Percentiles rank a stretch among this genome's conserved stretches.
phyloP scores from a whole-genome alignment of 2,113 vertebrate genomes.

The Cervus canadensis region DNA sequence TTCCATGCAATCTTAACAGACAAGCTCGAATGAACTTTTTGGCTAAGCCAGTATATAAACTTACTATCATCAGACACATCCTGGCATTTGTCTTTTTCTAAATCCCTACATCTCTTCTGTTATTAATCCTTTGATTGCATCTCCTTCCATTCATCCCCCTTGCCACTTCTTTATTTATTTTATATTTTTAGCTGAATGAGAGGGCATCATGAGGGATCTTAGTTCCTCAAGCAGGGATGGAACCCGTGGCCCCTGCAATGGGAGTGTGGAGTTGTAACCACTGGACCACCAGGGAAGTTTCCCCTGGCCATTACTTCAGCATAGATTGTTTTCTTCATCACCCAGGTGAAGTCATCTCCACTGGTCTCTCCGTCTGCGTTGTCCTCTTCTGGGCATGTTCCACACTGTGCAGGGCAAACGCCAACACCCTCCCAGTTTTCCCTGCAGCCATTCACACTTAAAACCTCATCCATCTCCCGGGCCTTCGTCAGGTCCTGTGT shows the following conservation, averaged over 20 bases:
- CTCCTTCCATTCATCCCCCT: neutral
- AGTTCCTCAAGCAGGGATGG: neutral
- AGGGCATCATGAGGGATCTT: neutral
- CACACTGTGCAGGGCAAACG: rapidly evolving
- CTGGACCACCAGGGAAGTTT: neutral
- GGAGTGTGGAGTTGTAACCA: neutral
- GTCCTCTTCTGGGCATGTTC: too few relatives aligned
- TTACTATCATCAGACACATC: neutral
- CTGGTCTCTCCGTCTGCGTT: rapidly evolving
- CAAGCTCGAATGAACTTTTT: neutral
- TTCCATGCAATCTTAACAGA: neutral
- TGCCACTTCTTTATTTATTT: neutral
- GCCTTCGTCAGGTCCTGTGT: neutral
- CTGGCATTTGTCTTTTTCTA: neutral
- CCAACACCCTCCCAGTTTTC: neutral
- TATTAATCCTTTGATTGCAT: neutral
- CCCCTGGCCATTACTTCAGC: neutral
- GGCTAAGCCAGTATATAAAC: neutral
- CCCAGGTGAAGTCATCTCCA: neutral
- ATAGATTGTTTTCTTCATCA: too few relatives aligned
- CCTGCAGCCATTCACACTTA: neutral
- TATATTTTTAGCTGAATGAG: neutral
- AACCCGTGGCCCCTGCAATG: neutral
- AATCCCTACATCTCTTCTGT: neutral
- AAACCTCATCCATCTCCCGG: rapidly evolving